Evolutionary conservation across 64 coral and sea anemone species (phyloP).

Genomic region (Exaiptasia diaphana): DNA sequence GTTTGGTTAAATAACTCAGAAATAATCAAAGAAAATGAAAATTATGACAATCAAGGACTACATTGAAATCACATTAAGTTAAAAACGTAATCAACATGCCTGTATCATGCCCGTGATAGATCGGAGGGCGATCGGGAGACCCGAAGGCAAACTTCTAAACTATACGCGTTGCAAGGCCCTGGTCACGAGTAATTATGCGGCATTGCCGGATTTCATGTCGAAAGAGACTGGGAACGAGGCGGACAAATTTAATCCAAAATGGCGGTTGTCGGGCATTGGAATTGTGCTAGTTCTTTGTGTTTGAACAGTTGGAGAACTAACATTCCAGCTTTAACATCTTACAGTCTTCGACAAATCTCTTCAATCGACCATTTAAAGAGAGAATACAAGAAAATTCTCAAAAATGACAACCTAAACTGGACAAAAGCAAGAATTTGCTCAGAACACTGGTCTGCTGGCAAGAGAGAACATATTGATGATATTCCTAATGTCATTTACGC

Average conservation of each 20-base stretch:
- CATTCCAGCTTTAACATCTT: background rate
- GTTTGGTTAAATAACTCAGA: too few species aligned
- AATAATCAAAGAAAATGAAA: too few species aligned
- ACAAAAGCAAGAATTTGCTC: conserved; percentile 26
- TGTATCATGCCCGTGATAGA: background rate
- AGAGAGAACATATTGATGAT: background rate
- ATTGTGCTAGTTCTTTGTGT: background rate
- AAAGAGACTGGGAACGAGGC: background rate
- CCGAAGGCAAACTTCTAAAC: too few species aligned
- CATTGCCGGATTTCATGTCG: too few species aligned
- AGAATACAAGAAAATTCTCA: background rate
- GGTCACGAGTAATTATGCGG: background rate
- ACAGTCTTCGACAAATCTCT: background rate
- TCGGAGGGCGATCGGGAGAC: too few species aligned
- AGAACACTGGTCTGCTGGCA: background rate
- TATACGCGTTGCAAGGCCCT: too few species aligned
- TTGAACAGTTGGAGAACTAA: background rate
- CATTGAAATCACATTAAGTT: too few species aligned
- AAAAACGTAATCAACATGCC: background rate
- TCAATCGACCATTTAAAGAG: background rate
- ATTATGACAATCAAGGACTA: too few species aligned
- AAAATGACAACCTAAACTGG: conserved; percentile 1
- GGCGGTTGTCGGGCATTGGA: background rate
- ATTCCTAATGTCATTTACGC: background rate
- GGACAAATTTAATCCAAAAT: background rate